A percentile compares a stretch with the other conserved stretches of the same genome.
phyloP scores from a whole-genome alignment of 2,113 vertebrate genomes.

The Nyctereutes procyonoides region DNA sequence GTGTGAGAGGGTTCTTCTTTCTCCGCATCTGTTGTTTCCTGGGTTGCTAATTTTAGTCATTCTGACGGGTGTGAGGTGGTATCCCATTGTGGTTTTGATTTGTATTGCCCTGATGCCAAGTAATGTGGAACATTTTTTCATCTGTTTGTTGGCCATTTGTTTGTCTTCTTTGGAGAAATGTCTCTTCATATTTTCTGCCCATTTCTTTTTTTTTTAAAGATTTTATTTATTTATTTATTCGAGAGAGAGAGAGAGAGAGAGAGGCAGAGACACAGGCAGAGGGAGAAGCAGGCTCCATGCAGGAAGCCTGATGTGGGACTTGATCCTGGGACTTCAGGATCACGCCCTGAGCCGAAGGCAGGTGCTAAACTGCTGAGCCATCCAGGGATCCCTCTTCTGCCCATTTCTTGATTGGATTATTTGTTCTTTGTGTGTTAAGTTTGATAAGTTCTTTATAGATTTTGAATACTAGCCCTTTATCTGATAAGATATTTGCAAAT shows the following conservation, averaged over 20 bases:
- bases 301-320: no score
- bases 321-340: no score
- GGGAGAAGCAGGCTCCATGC: no score
- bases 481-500: not conserved
- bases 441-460: not conserved
- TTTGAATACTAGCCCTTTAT: not conserved
- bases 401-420: not conserved
- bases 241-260: no score
- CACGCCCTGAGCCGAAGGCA: no score
- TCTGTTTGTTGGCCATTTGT: not conserved
- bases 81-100: not conserved
- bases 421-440: not conserved
- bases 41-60: not conserved
- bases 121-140: not conserved
- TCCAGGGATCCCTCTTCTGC: not conserved
- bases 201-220: not conserved
- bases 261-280: no score
- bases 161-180: not conserved
- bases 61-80: not conserved
- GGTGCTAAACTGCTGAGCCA: no score
- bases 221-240: no score
- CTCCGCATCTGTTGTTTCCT: not conserved
- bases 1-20: not conserved
- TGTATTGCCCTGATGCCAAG: not conserved
- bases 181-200: not conserved